Evolutionary conservation across 2,113 vertebrate species (phyloP).

Genomic region (Platysteira castanea): DNA sequence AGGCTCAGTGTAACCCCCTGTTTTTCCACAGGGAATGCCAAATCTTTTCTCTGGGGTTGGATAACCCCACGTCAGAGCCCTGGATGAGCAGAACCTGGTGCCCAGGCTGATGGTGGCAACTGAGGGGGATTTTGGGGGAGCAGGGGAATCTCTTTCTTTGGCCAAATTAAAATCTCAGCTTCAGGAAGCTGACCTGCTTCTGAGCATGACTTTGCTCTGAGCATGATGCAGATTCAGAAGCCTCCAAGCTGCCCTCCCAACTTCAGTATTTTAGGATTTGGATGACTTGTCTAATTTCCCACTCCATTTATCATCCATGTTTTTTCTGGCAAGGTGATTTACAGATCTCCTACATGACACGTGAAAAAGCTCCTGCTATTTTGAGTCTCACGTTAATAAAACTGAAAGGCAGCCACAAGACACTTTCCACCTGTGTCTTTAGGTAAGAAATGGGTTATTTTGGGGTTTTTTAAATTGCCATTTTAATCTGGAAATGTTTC

Average conservation of each 20-base stretch:
- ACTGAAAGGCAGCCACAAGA: background rate
- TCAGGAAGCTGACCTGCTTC: background rate
- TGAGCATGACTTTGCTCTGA: background rate
- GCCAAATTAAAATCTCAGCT: background rate
- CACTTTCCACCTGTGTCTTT: background rate
- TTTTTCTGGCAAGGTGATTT: background rate
- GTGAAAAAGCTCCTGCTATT: background rate
- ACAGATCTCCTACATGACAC: background rate
- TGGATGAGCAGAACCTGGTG: background rate
- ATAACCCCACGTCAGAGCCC: background rate
- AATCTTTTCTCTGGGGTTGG: background rate
- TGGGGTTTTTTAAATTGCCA: background rate
- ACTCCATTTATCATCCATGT: background rate
- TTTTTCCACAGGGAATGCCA: background rate
- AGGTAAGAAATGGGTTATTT: background rate
- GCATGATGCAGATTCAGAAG: background rate
- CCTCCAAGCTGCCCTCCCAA: background rate
- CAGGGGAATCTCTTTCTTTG: background rate
- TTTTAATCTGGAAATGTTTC: background rate
- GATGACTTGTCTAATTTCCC: background rate
- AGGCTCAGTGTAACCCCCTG: background rate
- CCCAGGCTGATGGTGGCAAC: background rate
- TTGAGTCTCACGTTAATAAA: background rate
- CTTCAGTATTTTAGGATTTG: background rate
- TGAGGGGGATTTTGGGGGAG: background rate